A percentile compares a stretch with the other conserved stretches of the same genome.
These are phyloP conservation scores for Phymorhynchus buccinoides DNA, from an alignment of 1,140 invertebrate species.

Conservation along the genomic window DNA sequence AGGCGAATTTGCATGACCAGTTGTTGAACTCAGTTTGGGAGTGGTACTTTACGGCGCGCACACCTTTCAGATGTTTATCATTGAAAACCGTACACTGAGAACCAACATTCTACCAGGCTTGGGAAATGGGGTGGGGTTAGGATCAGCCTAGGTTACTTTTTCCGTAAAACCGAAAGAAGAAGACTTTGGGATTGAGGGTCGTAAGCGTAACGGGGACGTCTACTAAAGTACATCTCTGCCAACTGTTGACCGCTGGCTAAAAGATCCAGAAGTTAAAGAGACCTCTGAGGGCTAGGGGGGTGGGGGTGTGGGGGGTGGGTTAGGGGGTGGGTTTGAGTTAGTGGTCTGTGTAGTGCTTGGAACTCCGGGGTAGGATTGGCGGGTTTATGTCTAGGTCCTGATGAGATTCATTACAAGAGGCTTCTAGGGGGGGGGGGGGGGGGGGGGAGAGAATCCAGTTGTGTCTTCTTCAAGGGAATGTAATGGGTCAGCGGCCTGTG, in stretches of 20 bases:
- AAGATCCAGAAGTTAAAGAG: background rate
- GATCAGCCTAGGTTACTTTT: too few species aligned
- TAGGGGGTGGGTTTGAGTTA: background rate
- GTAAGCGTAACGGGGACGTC: too few species aligned
- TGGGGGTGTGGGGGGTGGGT: background rate
- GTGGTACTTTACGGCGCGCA: too few species aligned
- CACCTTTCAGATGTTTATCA: too few species aligned
- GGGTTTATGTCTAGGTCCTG: conserved; percentile 4
- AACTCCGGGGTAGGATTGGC: background rate
- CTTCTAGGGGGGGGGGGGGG: background rate
- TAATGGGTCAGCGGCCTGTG: too few species aligned
- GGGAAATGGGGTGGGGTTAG: too few species aligned
- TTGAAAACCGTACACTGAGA: too few species aligned
- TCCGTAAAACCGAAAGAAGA: too few species aligned
- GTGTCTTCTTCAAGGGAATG: background rate
- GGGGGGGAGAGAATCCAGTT: background rate
- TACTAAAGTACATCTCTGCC: too few species aligned
- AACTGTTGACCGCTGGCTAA: background rate
- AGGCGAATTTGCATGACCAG: conserved; percentile 11
- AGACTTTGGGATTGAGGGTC: too few species aligned
- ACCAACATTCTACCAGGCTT: too few species aligned
- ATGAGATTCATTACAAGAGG: background rate
- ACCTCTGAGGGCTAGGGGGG: too few species aligned
- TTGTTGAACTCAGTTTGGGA: background rate
- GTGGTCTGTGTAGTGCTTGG: background rate